These are phyloP conservation scores for Neosilurus hyrtlii DNA, from an alignment of 2,797 vertebrate species.

Conservation along the genomic window DNA sequence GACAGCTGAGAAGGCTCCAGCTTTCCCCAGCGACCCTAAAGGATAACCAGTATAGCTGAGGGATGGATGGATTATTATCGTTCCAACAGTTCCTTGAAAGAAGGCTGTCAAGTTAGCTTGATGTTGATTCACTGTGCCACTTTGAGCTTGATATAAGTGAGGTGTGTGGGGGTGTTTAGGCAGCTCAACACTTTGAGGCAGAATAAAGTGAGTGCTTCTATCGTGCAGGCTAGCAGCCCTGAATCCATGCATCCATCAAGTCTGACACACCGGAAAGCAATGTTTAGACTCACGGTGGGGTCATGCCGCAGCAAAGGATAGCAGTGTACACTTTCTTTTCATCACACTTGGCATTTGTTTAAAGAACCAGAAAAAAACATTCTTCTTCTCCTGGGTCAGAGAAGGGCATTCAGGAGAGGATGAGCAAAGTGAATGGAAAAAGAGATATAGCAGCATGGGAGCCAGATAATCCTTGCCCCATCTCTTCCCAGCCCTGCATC, in stretches of 20 bases:
- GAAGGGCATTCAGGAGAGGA: slow-evolving; percentile 37
- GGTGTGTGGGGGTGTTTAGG: slow-evolving; percentile 24
- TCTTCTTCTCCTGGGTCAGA: slow-evolving; percentile 25
- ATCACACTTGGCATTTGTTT: slow-evolving; percentile 29
- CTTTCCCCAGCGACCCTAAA: too few species aligned
- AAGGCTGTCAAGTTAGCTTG: slow-evolving; percentile 18
- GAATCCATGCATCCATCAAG: slow-evolving; percentile 42
- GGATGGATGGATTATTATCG: not conserved
- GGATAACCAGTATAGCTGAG: too few species aligned
- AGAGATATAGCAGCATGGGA: slow-evolving; percentile 34
- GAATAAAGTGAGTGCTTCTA: slow-evolving; percentile 18
- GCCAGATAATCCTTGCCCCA: slow-evolving; percentile 30
- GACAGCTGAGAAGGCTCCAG: too few species aligned
- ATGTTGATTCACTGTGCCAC: slow-evolving; percentile 22
- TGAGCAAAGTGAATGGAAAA: slow-evolving; percentile 39
- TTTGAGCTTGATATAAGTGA: slow-evolving; percentile 24
- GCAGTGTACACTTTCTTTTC: slow-evolving; percentile 24
- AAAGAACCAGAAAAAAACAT: slow-evolving; percentile 16
- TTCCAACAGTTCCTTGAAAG: not conserved
- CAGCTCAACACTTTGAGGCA: slow-evolving; percentile 25
- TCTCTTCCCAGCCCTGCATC: not conserved
- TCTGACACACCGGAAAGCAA: slow-evolving; percentile 28
- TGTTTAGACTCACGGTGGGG: slow-evolving; percentile 45
- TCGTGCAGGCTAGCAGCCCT: slow-evolving; percentile 12
- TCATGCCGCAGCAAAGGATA: slow-evolving; percentile 20